A percentile compares a stretch with the other conserved stretches of the same genome.
Conservation (phyloP, 2,797 vertebrate species). For the Avahi laniger region DNA sequence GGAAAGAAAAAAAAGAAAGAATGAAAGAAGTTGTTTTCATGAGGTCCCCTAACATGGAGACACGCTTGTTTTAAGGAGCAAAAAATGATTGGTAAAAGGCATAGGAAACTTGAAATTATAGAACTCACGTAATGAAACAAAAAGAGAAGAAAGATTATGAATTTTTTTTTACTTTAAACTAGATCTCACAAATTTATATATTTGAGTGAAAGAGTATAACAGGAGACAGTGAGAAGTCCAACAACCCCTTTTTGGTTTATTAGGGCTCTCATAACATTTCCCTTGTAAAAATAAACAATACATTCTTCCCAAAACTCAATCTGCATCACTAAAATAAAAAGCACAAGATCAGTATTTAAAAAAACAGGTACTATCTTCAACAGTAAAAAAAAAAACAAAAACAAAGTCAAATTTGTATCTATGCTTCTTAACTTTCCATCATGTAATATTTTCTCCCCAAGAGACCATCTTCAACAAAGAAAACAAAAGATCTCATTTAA, state of each 20-base stretch:
- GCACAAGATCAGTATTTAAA: conserved; percentile 1
- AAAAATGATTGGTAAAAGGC: neutral
- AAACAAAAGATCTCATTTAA: conserved; percentile 48
- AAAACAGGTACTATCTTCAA: neutral
- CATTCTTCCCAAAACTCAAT: neutral
- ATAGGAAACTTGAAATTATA: neutral
- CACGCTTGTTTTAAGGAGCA: neutral
- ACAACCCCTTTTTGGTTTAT: neutral
- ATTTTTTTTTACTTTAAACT: neutral
- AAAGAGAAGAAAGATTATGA: neutral
- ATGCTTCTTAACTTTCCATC: conserved; percentile 25
- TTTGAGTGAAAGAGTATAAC: neutral
- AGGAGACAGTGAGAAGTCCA: neutral
- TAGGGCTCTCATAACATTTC: neutral
- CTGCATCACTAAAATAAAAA: conserved; percentile 17
- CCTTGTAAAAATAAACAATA: conserved; percentile 30
- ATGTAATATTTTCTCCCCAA: neutral
- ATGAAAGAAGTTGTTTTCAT: neutral
- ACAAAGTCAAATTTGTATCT: neutral
- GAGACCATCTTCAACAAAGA: conserved; percentile 47
- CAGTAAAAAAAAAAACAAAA: neutral
- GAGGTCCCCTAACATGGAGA: neutral
- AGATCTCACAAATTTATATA: neutral
- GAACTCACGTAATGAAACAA: neutral
- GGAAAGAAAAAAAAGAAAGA: neutral